Evolutionary conservation across 2,113 vertebrate species (phyloP).

Genomic region (Neolamprologus hecqui): DNA sequence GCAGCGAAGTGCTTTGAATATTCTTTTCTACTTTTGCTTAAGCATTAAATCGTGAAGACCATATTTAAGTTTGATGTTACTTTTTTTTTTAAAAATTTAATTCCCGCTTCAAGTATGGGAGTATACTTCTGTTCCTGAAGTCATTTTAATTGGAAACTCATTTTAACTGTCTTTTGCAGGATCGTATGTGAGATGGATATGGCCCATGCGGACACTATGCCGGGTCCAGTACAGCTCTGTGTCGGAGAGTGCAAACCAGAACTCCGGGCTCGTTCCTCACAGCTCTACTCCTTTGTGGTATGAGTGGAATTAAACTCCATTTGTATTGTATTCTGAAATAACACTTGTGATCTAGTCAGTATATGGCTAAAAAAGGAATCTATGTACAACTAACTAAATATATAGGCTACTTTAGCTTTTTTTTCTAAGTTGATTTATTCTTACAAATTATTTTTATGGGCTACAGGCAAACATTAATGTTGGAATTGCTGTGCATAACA

Average conservation of each 20-base stretch:
- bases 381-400: neutral
- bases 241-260: conserved; percentile 92
- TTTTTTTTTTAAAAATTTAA: accelerated
- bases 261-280: conserved; percentile 83
- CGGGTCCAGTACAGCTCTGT: conserved; percentile 88
- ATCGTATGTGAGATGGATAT: conserved; percentile 96
- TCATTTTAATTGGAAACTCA: neutral
- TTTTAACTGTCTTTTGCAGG: conserved; percentile 62
- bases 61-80: neutral
- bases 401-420: neutral
- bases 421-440: neutral
- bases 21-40: conserved; percentile 4
- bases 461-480: neutral
- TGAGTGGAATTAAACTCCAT: conserved; percentile 14
- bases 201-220: conserved; percentile 70
- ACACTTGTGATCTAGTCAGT: neutral
- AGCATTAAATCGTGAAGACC: neutral
- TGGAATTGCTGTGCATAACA: neutral
- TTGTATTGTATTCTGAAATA: neutral
- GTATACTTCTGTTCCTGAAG: neutral
- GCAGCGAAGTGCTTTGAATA: conserved; percentile 26
- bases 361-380: neutral
- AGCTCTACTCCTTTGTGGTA: conserved; percentile 93
- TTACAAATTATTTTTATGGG: neutral
- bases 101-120: neutral